Evolutionary conservation across 2,797 vertebrate genomes (phyloP).

Genomic region (Lagorchestes hirsutus): DNA sequence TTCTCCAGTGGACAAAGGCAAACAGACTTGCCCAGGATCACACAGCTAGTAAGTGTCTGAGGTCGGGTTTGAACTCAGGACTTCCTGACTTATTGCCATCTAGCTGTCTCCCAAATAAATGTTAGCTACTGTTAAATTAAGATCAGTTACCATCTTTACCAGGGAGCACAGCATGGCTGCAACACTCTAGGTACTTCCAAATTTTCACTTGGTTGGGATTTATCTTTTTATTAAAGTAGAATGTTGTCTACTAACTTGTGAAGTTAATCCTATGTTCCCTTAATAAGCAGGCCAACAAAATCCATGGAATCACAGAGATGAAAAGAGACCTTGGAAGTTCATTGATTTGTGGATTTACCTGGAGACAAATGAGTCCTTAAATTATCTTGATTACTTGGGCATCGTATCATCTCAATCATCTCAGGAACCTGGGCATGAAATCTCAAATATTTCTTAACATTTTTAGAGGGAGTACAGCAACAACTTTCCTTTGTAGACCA

Average conservation of each 20-base stretch:
- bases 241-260: conserved; percentile 1
- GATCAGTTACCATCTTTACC: neutral
- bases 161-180: neutral
- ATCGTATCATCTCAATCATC: conserved; percentile 32
- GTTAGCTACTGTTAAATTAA: neutral
- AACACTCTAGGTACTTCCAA: neutral
- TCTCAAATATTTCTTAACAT: conserved; percentile 40
- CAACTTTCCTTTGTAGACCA: conserved; percentile 47
- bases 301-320: conserved; percentile 7
- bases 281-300: conserved; percentile 9
- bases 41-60: neutral
- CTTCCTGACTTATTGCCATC: neutral
- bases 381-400: neutral
- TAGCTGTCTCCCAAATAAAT: neutral
- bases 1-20: too few relatives aligned
- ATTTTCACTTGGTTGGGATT: conserved; percentile 22
- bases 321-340: neutral
- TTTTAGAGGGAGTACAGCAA: conserved; percentile 20
- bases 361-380: conserved; percentile 22
- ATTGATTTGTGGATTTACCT: conserved; percentile 30
- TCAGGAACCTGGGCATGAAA: conserved; percentile 10
- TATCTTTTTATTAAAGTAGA: conserved; percentile 2
- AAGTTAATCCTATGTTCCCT: conserved; percentile 2
- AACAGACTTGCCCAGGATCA: neutral
- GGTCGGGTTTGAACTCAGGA: neutral